Evolutionary conservation across 2,888 invertebrate genomes (phyloP), one percentile per base, ranked within the genome.

Genomic region (Andrena marginata): DNA sequence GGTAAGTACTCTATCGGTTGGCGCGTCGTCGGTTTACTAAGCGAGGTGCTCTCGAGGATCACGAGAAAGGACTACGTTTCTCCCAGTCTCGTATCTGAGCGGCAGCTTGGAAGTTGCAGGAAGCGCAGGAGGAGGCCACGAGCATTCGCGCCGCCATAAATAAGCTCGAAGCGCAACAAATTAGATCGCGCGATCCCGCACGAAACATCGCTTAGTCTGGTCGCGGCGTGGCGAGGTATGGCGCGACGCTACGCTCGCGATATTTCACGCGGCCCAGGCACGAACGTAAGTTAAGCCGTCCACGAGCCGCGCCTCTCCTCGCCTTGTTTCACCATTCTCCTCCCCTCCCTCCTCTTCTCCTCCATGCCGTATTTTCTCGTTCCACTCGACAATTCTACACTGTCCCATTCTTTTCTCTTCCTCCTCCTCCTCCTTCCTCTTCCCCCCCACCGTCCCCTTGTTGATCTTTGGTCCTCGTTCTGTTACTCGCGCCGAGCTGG

Each of bases 161-260:
- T 91, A 89, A 88, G 72, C 81, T 82, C 82, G 89, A 91, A 91
- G 91, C 89, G 89, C 90, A 90, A 91, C 91, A 91, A 92, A 92
- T 92, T 91, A 91, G 91, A 91, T 91, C 89, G 89, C 80, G 85
- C 88, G 89, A 91, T 91, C 89, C 89, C 83, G 81, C 84, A 88
- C 83, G 87, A 84, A 90, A 91, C 90, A 91, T 91, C 91, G 90
- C 89, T 89, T 90, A 85, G 82, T 64, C 79, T 70, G 65, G 60
- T 76, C 70, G 73, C 51, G 20, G 51, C n/a, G 51, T 7, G 51
- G 51, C 56, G 20, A 23, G 23, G 56, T 26, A 23, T 26, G 56
- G 56, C 56, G 26, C 56, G 23, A 26, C 56, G n/a, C 63, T 54
- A 82, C 89, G 90, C 89, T 92, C 80, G 91, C 89, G 89, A 92